These are phyloP conservation scores for Chiloscyllium plagiosum DNA, from an alignment of 2,113 vertebrate species.

Conservation along the genomic window DNA sequence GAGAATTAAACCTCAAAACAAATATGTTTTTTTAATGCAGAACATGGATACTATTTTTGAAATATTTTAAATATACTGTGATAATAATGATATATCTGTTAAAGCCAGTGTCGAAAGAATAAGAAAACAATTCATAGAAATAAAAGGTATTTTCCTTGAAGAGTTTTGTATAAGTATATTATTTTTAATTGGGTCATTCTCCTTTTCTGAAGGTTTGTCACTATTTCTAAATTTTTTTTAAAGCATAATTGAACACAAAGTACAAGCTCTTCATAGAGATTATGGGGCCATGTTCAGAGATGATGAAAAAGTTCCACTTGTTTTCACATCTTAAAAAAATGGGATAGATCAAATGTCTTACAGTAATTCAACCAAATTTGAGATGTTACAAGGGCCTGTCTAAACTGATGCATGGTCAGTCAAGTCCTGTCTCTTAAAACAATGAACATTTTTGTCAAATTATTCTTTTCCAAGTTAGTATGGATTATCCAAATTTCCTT, in stretches of 20 bases:
- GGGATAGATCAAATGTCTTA: slow-evolving; percentile 6
- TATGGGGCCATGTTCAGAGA: background rate
- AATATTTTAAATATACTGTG: background rate
- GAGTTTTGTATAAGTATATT: background rate
- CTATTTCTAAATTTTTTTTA: slow-evolving; percentile 19
- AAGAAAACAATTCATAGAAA: background rate
- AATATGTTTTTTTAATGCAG: background rate
- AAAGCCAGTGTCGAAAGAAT: too few species aligned
- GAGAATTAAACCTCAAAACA: background rate
- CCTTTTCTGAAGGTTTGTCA: background rate
- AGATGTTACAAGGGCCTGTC: background rate
- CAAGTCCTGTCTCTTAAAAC: background rate
- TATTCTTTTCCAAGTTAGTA: background rate
- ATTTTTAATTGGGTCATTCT: background rate
- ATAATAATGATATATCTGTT: background rate
- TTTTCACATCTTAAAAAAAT: slow-evolving; percentile 12
- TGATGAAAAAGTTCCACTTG: slow-evolving; percentile 23
- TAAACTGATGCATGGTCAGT: background rate
- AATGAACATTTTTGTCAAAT: slow-evolving; percentile 12
- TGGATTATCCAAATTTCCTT: background rate
- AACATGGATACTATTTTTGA: background rate
- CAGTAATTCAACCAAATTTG: slow-evolving; percentile 15
- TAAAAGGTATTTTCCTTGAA: background rate
- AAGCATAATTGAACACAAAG: background rate
- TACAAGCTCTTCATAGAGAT: slow-evolving; percentile 9